Evolutionary conservation across 2,888 invertebrate species (phyloP), one percentile per base, ranked within the genome.

Genomic region (Calephelis perditalis): DNA sequence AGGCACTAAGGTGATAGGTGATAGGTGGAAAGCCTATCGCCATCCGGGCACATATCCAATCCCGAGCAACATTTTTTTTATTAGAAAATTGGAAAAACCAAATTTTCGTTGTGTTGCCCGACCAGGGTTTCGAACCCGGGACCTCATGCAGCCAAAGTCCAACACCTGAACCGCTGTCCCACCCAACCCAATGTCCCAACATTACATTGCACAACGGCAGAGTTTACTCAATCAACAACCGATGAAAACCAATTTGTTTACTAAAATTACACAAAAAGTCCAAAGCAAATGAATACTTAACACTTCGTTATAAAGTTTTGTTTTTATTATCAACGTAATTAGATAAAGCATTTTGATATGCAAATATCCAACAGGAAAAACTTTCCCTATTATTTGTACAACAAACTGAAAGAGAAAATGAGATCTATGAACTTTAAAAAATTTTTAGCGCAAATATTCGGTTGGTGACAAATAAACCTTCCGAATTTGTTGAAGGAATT

Each of bases 171-270:
- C 40, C 40, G 40, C 5, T 37, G 37, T 6, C 37, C 49, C 9
- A 2, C 26, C 26, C 26, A 26, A 4, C 9, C 8, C 11, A 45
- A 26, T 49, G 6, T 7, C 26, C 1, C 12, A 52, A 52, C 26
- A 26, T 35, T 10, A 49, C 35, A 52, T 52, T 52, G 15, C 52
- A 7, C 52, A 52, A 52, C 52, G 11, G 6, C 52, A 11, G 26
- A 11, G 35, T 52, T 52, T 36, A 52, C 52, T 52, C 35, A 52
- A 52, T 35, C 52, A 52, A n/a, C 52, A 35, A 52, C 10, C 36
- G 52, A 52, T 52, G 52, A 52, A 52, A 52, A 52, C 52, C 52
- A 52, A 52, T 52, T 52, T 52, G 52, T 52, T 52, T 52, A 52
- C 11, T 35, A 52, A 52, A 52, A 52, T 52, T 11, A 10, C 35